Base-by-base conservation (phyloP, 1,140 invertebrate species). In the Drosophila novamexicana region DNA sequence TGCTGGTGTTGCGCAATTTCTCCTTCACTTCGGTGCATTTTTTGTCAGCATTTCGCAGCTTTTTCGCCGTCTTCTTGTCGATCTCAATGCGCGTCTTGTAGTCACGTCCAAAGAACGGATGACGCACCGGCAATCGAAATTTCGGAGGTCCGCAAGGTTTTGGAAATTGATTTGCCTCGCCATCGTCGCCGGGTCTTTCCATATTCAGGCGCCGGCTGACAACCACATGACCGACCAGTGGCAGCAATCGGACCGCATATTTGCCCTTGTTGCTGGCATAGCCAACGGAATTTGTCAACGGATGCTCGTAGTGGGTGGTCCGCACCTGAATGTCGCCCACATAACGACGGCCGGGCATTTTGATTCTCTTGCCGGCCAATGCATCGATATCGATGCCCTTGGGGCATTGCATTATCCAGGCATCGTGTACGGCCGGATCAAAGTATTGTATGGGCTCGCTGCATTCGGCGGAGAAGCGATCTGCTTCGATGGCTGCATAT, bases 371-470 rank as follows among this genome's bases (percentile, higher is more conserved):
- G 12, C 44, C 56, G 0, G 2, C 36, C 16, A 88, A 10, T 1
- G 32, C 12, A 9, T 8, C 49, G 14, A 50, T 42, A 22, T 83
- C 58, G 39, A 74, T 49, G 6, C 67, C 64, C 49, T 63, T 83
- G 22, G 83, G 77, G 8, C 84, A 89, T 42, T 88, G 79, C 49
- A 88, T 7, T 7, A 86, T 12, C 83, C 83, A 86, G n/a, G 63
- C 83, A 1, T 86, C 83, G n/a, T 86, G 69, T 7, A 63, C 53
- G 0, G 66, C 70, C 1, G 16, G 18, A 45, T 86, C 66, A 22
- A 80, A 88, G 0, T 61, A 3, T 0, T 69, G 39, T 2, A 86
- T 8, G 5, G 18, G 37, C 4, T 32, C 9, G 14, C 58, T 56
- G 29, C 65, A 76, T 16, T 70, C 45, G 37, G 8, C 40, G 4